Base-by-base conservation (phyloP, 2,113 vertebrate genomes). In the Sarotherodon lohbergeri region DNA sequence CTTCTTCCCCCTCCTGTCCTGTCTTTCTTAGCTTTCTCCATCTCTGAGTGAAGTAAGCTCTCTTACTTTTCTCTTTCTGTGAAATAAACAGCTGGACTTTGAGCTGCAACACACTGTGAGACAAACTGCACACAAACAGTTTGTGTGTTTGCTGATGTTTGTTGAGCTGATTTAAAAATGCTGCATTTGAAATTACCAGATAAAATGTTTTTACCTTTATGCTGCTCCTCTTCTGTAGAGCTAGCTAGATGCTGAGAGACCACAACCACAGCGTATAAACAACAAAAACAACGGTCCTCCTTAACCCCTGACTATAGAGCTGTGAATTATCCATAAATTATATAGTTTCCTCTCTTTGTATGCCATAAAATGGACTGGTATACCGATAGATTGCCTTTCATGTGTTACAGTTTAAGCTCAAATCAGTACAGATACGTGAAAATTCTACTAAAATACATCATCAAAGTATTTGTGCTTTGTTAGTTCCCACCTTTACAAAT, bases 341-440 rank as follows among this genome's bases (percentile, higher is more conserved):
- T 11, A 55, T 0, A 55, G 54, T 55, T 55, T 55, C n/a, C 0
- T 6, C n/a, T 55, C 54, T 24, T 55, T 55, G 5, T 7, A 55
- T 55, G 54, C n/a, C 2, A 24, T 55, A 55, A 24, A 55, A 55
- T 4, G 52, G 52, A 55, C 52, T 55, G 52, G 5, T 12, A 55
- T 55, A 24, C n/a, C 1, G 1, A 55, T 24, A 55, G n/a, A 24
- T 55, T 24, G 2, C 54, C 54, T 55, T 1, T 24, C n/a, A 6
- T 55, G 54, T 55, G 54, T 55, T 55, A 55, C n/a, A 24, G 54
- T 56, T 24, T 56, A 56, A 56, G 10, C 54, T 56, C 54, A 12
- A 56, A 56, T 56, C 5, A 7, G n/a, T 56, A 56, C n/a, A 56
- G 54, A 24, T 24, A 24, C 3, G 10, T 55, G 0, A 55, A 55